phyloP scores from a whole-genome alignment of 2,797 vertebrate species.

The Darevskia nairensis region DNA sequence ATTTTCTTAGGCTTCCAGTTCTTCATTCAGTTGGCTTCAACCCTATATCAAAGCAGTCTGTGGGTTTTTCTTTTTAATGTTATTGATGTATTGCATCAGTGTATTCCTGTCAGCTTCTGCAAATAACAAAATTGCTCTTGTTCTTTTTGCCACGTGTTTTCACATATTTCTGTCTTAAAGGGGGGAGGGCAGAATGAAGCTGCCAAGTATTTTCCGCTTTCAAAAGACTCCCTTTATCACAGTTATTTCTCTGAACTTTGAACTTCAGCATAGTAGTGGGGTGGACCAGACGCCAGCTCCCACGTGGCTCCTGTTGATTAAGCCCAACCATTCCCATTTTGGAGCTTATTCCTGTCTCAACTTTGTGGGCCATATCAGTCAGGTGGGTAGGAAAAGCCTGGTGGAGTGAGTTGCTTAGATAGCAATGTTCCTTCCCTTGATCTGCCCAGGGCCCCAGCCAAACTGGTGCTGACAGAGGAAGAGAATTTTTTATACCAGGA shows the following conservation, averaged over 20 bases:
- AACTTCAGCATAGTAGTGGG: neutral
- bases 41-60: neutral
- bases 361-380: neutral
- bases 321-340: neutral
- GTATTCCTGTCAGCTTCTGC: neutral
- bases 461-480: neutral
- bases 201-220: neutral
- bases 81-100: neutral
- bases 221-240: neutral
- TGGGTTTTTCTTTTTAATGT: neutral
- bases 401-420: neutral
- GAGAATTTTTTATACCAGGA: too few relatives aligned
- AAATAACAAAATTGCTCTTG: neutral
- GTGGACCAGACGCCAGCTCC: neutral
- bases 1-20: neutral
- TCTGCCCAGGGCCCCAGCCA: too few relatives aligned
- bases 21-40: neutral
- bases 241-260: neutral
- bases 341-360: neutral
- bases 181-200: too few relatives aligned
- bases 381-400: neutral
- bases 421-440: neutral
- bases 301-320: neutral
- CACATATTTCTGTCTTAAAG: neutral
- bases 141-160: neutral